phyloP scores from a whole-genome alignment of 2,888 invertebrate genomes.

The Volucella bombylans region DNA sequence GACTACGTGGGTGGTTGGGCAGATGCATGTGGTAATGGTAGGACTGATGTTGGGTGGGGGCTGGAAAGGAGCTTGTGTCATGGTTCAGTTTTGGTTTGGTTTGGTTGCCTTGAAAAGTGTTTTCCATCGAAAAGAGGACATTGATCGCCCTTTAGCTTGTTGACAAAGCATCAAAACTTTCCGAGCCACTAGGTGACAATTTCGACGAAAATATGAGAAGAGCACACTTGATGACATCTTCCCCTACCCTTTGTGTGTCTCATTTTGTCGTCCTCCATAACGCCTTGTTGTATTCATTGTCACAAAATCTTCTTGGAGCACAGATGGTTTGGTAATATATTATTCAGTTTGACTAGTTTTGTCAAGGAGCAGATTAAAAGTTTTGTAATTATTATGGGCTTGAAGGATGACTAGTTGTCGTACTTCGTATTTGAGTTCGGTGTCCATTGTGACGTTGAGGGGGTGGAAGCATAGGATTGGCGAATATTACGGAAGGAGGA shows the following conservation, averaged over 20 bases:
- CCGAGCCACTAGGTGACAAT: constrained; percentile 67
- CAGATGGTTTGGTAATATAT: constrained; percentile 42
- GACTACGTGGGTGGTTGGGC: not conserved
- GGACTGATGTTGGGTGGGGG: no score
- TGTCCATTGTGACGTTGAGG: no score
- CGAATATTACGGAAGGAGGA: no score
- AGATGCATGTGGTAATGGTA: no score
- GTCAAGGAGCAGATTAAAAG: constrained; percentile 31
- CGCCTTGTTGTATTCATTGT: not conserved
- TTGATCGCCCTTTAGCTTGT: constrained; percentile 71
- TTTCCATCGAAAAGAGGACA: constrained; percentile 64
- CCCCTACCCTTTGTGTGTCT: not conserved
- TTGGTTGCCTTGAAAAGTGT: constrained; percentile 62
- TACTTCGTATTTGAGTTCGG: no score
- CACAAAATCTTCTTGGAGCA: constrained; percentile 14
- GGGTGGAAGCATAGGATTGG: no score
- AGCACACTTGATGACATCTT: constrained; percentile 29
- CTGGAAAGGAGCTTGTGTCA: not conserved
- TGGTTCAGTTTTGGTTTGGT: constrained; percentile 31
- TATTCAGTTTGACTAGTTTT: constrained; percentile 18
- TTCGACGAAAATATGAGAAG: constrained; percentile 54
- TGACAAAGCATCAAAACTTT: constrained; percentile 68
- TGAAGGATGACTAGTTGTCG: not conserved
- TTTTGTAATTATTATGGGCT: constrained; percentile 53
- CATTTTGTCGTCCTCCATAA: not conserved